These are phyloP conservation scores for Serinus canaria DNA, from an alignment of 2,113 vertebrate genomes.

Conservation along the genomic window DNA sequence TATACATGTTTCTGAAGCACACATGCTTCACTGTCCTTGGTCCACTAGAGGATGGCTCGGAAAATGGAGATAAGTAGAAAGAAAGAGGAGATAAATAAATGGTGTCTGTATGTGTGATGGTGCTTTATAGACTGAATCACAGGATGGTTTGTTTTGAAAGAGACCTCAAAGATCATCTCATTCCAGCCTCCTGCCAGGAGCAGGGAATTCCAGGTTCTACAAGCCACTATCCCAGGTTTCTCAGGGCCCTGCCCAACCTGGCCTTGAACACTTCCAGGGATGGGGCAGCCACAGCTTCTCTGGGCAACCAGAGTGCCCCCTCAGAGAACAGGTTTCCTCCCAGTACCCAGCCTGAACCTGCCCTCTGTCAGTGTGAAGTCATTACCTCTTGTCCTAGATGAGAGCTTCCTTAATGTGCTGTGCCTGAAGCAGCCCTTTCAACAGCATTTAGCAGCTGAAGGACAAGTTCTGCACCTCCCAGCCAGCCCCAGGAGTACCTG, in stretches of 20 bases:
- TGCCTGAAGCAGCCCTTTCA: not conserved
- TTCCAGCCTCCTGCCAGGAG: not conserved
- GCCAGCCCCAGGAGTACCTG: not conserved
- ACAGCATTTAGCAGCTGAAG: not conserved
- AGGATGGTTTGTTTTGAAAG: not conserved
- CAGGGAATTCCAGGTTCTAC: not conserved
- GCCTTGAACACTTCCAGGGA: not conserved
- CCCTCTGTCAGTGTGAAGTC: not conserved
- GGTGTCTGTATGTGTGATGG: fast-evolving
- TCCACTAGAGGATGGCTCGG: not conserved
- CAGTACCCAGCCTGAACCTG: not conserved
- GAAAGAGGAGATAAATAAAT: not conserved
- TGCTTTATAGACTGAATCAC: not conserved
- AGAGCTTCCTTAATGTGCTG: not conserved
- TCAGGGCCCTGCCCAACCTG: not conserved
- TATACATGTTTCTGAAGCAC: not conserved
- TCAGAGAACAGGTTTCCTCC: not conserved
- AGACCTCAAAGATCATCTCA: not conserved
- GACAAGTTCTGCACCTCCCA: not conserved
- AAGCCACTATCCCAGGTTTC: not conserved
- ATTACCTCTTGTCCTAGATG: not conserved
- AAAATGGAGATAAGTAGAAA: not conserved
- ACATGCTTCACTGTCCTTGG: not conserved
- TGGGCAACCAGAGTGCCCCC: not conserved
- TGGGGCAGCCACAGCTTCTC: not conserved